A percentile compares a stretch with the other conserved stretches of the same genome.
Evolutionary conservation across 2,113 vertebrate species (phyloP).

Genomic region (western clawed frog (Xenopus tropicalis)): UCB_Xtro_10.0 CM004451.2:15260001-15260500

Average conservation of each 20-base stretch:
- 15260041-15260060: slow-evolving; percentile 48
- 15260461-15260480: slow-evolving; percentile 66
- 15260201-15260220: slow-evolving; percentile 58
- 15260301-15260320: slow-evolving; percentile 74
- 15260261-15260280: slow-evolving; percentile 85
- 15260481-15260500: slow-evolving; percentile 66
- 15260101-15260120: slow-evolving; percentile 77
- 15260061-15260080: slow-evolving; percentile 64
- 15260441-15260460: slow-evolving; percentile 72
- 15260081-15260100: slow-evolving; percentile 76
- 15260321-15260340: slow-evolving; percentile 68
- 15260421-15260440: slow-evolving; percentile 75
- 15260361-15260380: slow-evolving; percentile 65
- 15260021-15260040: not conserved
- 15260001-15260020: slow-evolving; percentile 58
- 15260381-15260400: slow-evolving; percentile 77
- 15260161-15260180: slow-evolving; percentile 59
- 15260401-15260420: slow-evolving; percentile 75
- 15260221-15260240: slow-evolving; percentile 59
- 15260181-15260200: slow-evolving; percentile 70
- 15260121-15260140: slow-evolving; percentile 76
- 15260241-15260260: slow-evolving; percentile 78
- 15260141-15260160: slow-evolving; percentile 63
- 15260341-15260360: slow-evolving; percentile 70
- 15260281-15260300: slow-evolving; percentile 85